Base-by-base conservation (phyloP, 2,113 vertebrate species). In the Pampusana beccarii region DNA sequence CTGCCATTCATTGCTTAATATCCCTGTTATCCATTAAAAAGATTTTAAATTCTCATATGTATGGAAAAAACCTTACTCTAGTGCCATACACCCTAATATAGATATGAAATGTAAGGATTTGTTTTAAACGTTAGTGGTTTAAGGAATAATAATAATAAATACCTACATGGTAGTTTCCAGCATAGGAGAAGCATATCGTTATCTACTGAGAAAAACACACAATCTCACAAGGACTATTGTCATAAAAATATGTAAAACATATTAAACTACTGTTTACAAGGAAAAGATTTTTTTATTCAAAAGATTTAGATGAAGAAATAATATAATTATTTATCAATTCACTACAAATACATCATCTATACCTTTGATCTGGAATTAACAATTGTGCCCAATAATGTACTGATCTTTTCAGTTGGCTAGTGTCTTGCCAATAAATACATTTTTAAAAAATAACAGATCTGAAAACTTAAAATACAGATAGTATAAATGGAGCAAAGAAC, bases 111-210 rank as follows among this genome's bases (percentile, higher is more conserved):
- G 9, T 31, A 40, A 8, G 0, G 4, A 18, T 36, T 66, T 46
- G 5, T 57, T 81, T 84, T 44, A 60, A 57, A 79, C 13, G 42
- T 38, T 38, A 29, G 2, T 51, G 1, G 40, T 91, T 74, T 54
- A 51, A 42, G 4, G 6, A 71, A 29, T 44, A 44, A 72, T 40
- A 48, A 16, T 28, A 29, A 53, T 67, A 56, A 44, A n/a, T 18
- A 0, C 3, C 66, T 54, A 28, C 6, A 6, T 16, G 2, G 1
- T 28, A 46, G 1, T 33, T 79, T 25, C 56, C 5, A 60, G 11
- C 1, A 80, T 72, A 62, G 16, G 4, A 56, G 2, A 4, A 40
- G 2, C 7, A 29, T 73, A 72, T 17, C 1, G 4, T 34, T 64
- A 33, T 25, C 34, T 28, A 18, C 8, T 42, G 6, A 58, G 13